Conservation (phyloP, 2,888 invertebrate species). For the Dryocosmus kuriphilus region DNA sequence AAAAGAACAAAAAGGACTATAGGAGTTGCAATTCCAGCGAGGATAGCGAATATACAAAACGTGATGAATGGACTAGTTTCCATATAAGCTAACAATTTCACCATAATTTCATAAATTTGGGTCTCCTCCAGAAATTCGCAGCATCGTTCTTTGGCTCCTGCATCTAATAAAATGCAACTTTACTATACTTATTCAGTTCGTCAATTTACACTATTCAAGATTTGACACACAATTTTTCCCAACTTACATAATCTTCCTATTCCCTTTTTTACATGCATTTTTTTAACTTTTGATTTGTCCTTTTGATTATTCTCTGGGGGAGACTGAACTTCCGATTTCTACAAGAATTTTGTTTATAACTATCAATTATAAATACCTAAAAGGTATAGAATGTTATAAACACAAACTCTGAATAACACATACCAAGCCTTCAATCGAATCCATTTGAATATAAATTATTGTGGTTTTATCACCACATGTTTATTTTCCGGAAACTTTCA, state of each 20-base stretch:
- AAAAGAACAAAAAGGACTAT: constrained; percentile 18
- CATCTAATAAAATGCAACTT: background rate
- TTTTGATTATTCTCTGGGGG: background rate
- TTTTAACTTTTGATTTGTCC: constrained; percentile 10
- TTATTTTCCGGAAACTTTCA: background rate
- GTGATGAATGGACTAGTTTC: constrained; percentile 7
- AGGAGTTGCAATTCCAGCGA: constrained; percentile 1
- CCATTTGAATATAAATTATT: background rate
- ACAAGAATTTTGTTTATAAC: background rate
- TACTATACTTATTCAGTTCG: background rate
- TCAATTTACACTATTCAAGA: background rate
- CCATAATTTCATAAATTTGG: background rate
- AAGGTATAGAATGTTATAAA: background rate
- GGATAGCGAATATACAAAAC: constrained; percentile 10
- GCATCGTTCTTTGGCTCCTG: background rate
- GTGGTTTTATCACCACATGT: background rate
- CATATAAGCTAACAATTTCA: background rate
- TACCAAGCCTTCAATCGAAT: constrained; percentile 18
- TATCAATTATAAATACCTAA: background rate
- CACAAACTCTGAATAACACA: background rate
- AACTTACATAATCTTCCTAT: constrained; percentile 20
- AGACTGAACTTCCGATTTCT: background rate
- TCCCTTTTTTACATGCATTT: background rate
- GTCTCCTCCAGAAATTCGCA: background rate
- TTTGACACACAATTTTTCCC: background rate